phyloP scores from a whole-genome alignment of 2,888 invertebrate species.

The Neoascia interrupta region DNA sequence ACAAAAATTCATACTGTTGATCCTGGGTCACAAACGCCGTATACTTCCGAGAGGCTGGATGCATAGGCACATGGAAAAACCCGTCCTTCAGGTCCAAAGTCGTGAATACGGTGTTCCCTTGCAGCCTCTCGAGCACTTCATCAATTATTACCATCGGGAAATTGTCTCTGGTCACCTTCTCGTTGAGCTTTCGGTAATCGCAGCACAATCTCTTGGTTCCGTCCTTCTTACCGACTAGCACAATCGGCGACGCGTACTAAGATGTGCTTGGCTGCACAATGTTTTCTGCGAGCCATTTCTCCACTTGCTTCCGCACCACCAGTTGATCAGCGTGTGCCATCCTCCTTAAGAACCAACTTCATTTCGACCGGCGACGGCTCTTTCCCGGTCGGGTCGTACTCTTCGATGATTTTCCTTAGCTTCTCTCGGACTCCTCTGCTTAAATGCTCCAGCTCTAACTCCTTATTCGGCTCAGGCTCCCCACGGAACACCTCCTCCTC shows the following conservation, averaged over 20 bases:
- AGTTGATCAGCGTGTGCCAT: neutral
- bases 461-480: too few relatives aligned
- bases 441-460: conserved; percentile 13
- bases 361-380: conserved; percentile 54
- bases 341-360: conserved; percentile 24
- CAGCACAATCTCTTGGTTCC: neutral
- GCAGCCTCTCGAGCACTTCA: conserved; percentile 10
- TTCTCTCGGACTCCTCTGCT: conserved; percentile 56
- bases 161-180: conserved; percentile 42
- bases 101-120: conserved; percentile 9
- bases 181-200: neutral
- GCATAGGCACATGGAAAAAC: conserved; percentile 30
- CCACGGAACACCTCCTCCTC: neutral
- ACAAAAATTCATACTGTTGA: conserved; percentile 77
- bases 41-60: conserved; percentile 68
- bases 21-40: conserved; percentile 76
- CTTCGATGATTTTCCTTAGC: conserved; percentile 72
- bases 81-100: conserved; percentile 16
- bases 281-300: neutral
- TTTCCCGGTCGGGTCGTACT: neutral
- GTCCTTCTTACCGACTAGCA: neutral
- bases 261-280: conserved; percentile 61
- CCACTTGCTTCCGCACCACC: neutral
- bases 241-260: neutral
- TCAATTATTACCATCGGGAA: conserved; percentile 43